These are phyloP conservation scores for Thaumetopoea pityocampa DNA, from an alignment of 1,140 invertebrate genomes.

Conservation along the genomic window DNA sequence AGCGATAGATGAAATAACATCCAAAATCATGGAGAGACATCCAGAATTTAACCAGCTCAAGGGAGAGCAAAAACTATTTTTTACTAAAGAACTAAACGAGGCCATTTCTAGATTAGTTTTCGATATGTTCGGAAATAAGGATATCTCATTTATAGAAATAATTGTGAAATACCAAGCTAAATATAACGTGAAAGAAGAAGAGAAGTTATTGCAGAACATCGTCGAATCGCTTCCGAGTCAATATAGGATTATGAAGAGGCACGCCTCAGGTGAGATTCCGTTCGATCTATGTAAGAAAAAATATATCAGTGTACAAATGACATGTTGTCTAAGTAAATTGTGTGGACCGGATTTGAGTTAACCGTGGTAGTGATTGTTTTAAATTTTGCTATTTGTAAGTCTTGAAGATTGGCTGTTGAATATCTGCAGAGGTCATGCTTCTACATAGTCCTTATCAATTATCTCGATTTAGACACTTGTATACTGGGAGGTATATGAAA, in stretches of 20 bases:
- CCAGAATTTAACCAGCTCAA: conserved; percentile 8
- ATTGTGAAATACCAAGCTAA: conserved; percentile 50
- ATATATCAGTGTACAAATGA: background rate
- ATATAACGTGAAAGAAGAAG: conserved; percentile 32
- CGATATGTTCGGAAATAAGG: conserved; percentile 44
- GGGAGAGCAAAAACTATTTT: conserved; percentile 22
- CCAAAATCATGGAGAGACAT: conserved; percentile 34
- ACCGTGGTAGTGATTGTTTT: no score
- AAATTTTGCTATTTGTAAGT: no score
- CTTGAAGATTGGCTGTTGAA: no score
- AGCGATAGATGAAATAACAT: conserved; percentile 44
- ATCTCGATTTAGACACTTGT: no score
- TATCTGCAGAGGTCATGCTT: no score
- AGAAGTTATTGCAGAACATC: conserved; percentile 44
- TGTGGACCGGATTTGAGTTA: no score
- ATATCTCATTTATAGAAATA: conserved; percentile 54
- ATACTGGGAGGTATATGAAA: no score
- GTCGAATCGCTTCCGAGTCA: conserved; percentile 39
- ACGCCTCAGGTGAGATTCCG: conserved; percentile 44
- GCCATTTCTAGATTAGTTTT: conserved; percentile 29
- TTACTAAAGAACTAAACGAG: conserved; percentile 36
- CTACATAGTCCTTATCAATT: no score
- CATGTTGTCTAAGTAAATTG: no score
- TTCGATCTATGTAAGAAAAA: background rate
- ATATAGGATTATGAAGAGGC: conserved; percentile 33